Evolutionary conservation across 2,113 vertebrate species (phyloP).

Genomic region (Oryctolagus cuniculus): mOryCun1.1 NC_091449.1:3648001-3648500

Average conservation of each 20-base stretch:
- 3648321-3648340: no score
- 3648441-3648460: constrained; percentile 89
- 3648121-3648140: constrained; percentile 74
- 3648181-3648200: neutral
- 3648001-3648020: neutral
- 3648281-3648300: constrained; percentile 87
- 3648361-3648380: no score
- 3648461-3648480: constrained; percentile 88
- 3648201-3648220: constrained; percentile 85
- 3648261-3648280: constrained; percentile 87
- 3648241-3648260: constrained; percentile 86
- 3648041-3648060: neutral
- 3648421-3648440: constrained; percentile 89
- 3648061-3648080: constrained; percentile 86
- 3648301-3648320: neutral
- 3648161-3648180: neutral
- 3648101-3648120: constrained; percentile 87
- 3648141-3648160: neutral
- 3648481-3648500: constrained; percentile 89
- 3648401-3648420: constrained; percentile 89
- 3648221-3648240: constrained; percentile 87
- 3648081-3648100: constrained; percentile 85
- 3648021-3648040: neutral
- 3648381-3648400: neutral
- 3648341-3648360: no score